Evolutionary conservation across 1,140 invertebrate genomes (phyloP).

Genomic region (Cephus cinctus): DNA sequence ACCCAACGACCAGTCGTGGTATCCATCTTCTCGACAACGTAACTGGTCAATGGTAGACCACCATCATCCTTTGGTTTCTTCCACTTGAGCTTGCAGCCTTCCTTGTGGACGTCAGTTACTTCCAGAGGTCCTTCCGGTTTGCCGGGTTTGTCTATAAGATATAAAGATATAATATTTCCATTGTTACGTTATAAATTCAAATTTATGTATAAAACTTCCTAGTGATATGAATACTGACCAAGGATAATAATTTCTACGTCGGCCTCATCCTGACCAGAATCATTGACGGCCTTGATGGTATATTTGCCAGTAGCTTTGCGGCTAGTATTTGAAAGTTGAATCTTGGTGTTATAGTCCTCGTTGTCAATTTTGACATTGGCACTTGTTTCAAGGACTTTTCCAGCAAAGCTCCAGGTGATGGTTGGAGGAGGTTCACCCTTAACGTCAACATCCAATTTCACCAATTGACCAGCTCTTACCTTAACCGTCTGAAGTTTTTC

Average conservation of each 20-base stretch:
- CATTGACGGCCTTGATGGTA: conserved; percentile 87
- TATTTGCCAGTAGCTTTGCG: conserved; percentile 89
- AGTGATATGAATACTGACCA: conserved; percentile 55
- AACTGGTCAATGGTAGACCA: conserved; percentile 86
- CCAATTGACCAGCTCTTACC: conserved; percentile 85
- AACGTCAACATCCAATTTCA: conserved; percentile 92
- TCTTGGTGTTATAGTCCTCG: conserved; percentile 90
- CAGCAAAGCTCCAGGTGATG: conserved; percentile 83
- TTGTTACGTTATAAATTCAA: neutral
- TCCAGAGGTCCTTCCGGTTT: conserved; percentile 93
- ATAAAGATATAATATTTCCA: neutral
- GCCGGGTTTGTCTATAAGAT: conserved; percentile 79
- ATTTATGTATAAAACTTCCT: neutral
- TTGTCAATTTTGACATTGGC: conserved; percentile 78
- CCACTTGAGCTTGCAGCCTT: conserved; percentile 94
- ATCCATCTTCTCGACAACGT: conserved; percentile 93
- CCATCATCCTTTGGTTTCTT: conserved; percentile 94
- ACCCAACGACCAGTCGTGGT: conserved; percentile 82
- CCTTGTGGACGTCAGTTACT: conserved; percentile 89
- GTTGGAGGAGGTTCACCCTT: conserved; percentile 94
- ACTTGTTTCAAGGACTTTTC: conserved; percentile 64
- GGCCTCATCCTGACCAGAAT: conserved; percentile 90
- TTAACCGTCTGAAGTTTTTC: conserved; percentile 88
- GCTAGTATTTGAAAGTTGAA: conserved; percentile 77
- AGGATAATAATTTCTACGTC: conserved; percentile 92